These are phyloP conservation scores for Pollenia angustigena DNA, from an alignment of 2,888 invertebrate genomes.

Conservation along the genomic window DNA sequence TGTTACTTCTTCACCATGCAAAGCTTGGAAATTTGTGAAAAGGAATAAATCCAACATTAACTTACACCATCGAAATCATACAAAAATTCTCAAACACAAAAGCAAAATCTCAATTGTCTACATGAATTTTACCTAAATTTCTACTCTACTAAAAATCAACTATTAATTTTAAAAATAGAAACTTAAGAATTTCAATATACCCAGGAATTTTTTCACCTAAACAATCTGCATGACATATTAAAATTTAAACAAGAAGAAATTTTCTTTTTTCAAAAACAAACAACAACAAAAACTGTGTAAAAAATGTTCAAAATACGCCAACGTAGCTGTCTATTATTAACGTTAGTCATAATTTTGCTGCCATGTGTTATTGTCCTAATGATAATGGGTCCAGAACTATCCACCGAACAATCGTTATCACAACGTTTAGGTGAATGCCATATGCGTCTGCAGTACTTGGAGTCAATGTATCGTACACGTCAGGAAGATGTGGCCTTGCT, in stretches of 20 bases:
- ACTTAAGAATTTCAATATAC: background rate
- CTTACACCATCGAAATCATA: conserved; percentile 39
- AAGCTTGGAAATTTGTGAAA: background rate
- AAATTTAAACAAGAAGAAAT: background rate
- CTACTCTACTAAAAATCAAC: conserved; percentile 14
- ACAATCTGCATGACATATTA: conserved; percentile 6
- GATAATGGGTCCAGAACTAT: conserved; percentile 86
- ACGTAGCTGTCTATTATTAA: conserved; percentile 86
- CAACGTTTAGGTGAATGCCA: conserved; percentile 91
- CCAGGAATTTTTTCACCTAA: background rate
- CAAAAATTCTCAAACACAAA: conserved; percentile 8
- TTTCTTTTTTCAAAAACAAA: background rate
- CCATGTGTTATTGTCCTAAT: conserved; percentile 85
- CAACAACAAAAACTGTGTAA: background rate
- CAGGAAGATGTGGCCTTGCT: conserved; percentile 91
- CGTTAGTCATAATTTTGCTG: conserved; percentile 85
- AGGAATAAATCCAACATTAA: conserved; percentile 9
- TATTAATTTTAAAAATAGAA: background rate
- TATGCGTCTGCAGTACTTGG: conserved; percentile 90
- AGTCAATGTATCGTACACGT: conserved; percentile 90
- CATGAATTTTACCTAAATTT: conserved; percentile 22
- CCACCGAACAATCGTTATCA: conserved; percentile 88
- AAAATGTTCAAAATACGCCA: conserved; percentile 82
- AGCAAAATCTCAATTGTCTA: conserved; percentile 19
- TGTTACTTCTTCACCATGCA: conserved; percentile 33